phyloP scores from a whole-genome alignment of 2,113 vertebrate species.

The Tetraodon nigroviridis region DNA sequence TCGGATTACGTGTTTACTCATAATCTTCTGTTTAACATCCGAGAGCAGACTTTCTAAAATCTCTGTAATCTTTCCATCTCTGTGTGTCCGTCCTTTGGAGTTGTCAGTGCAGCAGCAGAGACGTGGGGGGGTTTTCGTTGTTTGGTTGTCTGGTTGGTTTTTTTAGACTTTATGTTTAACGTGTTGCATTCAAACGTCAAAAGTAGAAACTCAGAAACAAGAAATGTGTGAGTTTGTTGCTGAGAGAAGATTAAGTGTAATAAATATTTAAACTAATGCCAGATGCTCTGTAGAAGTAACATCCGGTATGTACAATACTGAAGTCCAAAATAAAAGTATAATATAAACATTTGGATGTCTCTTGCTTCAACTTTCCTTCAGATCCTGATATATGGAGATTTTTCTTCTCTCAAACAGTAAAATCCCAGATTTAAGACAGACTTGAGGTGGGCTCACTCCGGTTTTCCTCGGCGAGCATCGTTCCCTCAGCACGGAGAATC shows the following conservation, averaged over 20 bases:
- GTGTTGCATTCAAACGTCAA: slow-evolving; percentile 5
- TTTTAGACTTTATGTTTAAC: neutral
- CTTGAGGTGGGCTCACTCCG: neutral
- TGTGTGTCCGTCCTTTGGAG: slow-evolving; percentile 29
- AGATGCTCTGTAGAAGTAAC: slow-evolving; percentile 3
- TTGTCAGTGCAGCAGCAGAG: slow-evolving; percentile 41
- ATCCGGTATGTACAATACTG: slow-evolving; percentile 6
- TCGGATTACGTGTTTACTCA: slow-evolving; percentile 70
- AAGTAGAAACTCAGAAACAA: slow-evolving; percentile 1
- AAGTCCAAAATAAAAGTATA: slow-evolving; percentile 15
- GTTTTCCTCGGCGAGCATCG: neutral
- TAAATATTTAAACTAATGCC: neutral
- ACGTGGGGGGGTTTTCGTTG: neutral
- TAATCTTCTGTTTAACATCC: slow-evolving; percentile 75
- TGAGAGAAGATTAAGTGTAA: slow-evolving; percentile 2
- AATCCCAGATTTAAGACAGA: slow-evolving; percentile 19
- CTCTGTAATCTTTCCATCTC: slow-evolving; percentile 63
- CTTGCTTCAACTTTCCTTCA: slow-evolving; percentile 13
- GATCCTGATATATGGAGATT: too few species aligned
- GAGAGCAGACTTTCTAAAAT: slow-evolving; percentile 72
- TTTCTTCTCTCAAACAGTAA: neutral
- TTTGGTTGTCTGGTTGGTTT: too few species aligned
- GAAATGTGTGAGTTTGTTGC: neutral
- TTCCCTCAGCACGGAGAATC: slow-evolving; percentile 67
- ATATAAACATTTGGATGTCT: slow-evolving; percentile 8